phyloP scores from a whole-genome alignment of 2,888 invertebrate genomes.

The Lepeophtheirus nordmannii region DNA sequence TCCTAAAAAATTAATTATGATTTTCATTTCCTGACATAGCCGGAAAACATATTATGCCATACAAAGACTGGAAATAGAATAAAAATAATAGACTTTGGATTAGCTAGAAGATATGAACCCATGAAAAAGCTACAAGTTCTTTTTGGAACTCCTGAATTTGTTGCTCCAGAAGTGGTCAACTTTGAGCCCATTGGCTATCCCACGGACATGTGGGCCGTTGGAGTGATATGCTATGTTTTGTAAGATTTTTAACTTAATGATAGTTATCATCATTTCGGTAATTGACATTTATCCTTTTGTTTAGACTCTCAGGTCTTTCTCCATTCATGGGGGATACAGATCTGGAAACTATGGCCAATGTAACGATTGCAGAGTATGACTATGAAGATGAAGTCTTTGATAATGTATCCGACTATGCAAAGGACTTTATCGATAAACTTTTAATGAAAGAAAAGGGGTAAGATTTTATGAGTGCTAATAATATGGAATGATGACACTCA shows the following conservation, averaged over 20 bases:
- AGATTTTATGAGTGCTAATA: no score
- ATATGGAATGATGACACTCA: no score
- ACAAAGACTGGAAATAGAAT: constrained; percentile 92
- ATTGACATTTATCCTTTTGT: no score
- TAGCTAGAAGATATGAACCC: constrained; percentile 81
- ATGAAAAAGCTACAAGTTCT: constrained; percentile 79
- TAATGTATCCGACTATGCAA: constrained; percentile 80
- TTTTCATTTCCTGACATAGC: constrained; percentile 42
- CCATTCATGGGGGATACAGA: constrained; percentile 98
- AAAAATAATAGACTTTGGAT: constrained; percentile 95
- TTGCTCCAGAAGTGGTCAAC: constrained; percentile 95
- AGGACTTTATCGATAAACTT: constrained; percentile 83
- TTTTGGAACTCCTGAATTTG: constrained; percentile 97
- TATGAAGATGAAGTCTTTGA: constrained; percentile 93
- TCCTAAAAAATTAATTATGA: neutral
- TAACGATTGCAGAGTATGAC: constrained; percentile 89
- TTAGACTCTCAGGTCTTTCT: constrained; percentile 70
- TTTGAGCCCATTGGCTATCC: constrained; percentile 89
- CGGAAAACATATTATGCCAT: constrained; percentile 93
- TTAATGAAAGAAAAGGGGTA: constrained; percentile 81
- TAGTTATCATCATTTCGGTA: no score
- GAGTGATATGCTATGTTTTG: constrained; percentile 95
- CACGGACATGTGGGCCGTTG: constrained; percentile 98
- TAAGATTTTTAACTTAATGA: constrained; percentile 55
- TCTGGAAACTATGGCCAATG: constrained; percentile 95